A percentile compares a stretch with the other conserved stretches of the same genome.
Evolutionary conservation across 2,888 invertebrate genomes (phyloP).

Genomic region (Arge pagana): DNA sequence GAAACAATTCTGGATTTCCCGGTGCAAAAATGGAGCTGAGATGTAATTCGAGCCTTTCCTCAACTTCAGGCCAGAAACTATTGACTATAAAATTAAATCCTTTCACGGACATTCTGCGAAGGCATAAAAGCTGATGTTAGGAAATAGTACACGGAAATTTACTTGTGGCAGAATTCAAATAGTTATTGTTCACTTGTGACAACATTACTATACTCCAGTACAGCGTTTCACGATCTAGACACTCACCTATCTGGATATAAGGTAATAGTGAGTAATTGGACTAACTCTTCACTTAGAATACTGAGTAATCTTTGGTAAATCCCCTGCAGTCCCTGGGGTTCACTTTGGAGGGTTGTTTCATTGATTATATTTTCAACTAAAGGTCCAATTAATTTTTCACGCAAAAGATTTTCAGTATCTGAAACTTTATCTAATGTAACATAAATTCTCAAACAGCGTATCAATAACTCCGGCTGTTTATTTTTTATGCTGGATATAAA

Average conservation of each 20-base stretch:
- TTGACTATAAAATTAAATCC: constrained; percentile 81
- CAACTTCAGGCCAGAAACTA: constrained; percentile 87
- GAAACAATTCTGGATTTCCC: constrained; percentile 88
- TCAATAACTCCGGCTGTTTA: constrained; percentile 58
- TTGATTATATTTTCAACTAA: constrained; percentile 73
- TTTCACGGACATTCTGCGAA: constrained; percentile 56
- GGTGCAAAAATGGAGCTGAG: constrained; percentile 87
- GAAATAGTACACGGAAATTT: no score
- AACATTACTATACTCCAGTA: constrained; percentile 47
- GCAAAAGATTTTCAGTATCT: constrained; percentile 74
- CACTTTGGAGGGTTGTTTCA: constrained; percentile 67
- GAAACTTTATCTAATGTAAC: constrained; percentile 70
- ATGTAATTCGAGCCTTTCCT: constrained; percentile 79
- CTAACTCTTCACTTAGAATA: constrained; percentile 73
- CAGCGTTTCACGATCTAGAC: constrained; percentile 45
- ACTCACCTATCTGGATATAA: constrained; percentile 47
- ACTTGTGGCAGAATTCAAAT: constrained; percentile 28
- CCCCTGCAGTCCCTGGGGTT: constrained; percentile 69
- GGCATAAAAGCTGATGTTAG: constrained; percentile 10
- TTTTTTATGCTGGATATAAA: constrained; percentile 55
- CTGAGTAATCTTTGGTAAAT: constrained; percentile 74
- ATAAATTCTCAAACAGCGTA: constrained; percentile 65
- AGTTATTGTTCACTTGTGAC: constrained; percentile 29
- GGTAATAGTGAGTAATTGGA: constrained; percentile 54
- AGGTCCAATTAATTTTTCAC: constrained; percentile 70